Evolutionary conservation across 2,888 invertebrate species (phyloP).

Genomic region (Chymomyza amoena): DNA sequence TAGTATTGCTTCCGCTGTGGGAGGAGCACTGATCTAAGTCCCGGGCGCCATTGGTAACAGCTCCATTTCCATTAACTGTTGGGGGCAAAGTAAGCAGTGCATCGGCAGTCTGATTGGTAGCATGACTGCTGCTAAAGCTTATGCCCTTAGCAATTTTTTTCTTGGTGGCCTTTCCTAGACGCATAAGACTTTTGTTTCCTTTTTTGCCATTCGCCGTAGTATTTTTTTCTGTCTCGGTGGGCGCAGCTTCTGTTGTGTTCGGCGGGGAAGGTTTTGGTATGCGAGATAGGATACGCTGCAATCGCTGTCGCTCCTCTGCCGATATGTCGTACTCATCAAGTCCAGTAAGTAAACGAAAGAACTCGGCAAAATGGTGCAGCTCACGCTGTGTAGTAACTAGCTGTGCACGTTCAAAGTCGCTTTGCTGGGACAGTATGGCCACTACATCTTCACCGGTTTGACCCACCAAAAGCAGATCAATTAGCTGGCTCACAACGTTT

Average conservation of each 20-base stretch:
- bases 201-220: slow-evolving; percentile 38
- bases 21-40: slow-evolving; percentile 55
- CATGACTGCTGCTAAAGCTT: slow-evolving; percentile 61
- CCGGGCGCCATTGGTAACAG: slow-evolving; percentile 36
- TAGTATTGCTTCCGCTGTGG: slow-evolving; percentile 63
- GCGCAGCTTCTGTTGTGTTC: slow-evolving; percentile 27
- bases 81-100: not conserved
- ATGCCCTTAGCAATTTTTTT: slow-evolving; percentile 77
- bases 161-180: slow-evolving; percentile 77
- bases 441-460: slow-evolving; percentile 78
- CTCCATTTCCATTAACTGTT: not conserved
- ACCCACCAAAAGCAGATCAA: slow-evolving; percentile 84
- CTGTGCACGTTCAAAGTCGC: slow-evolving; percentile 83
- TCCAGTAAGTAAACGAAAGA: slow-evolving; percentile 80
- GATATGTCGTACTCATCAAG: slow-evolving; percentile 73
- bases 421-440: slow-evolving; percentile 78
- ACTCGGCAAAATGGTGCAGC: slow-evolving; percentile 82
- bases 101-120: not conserved
- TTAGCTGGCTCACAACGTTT: slow-evolving; percentile 87
- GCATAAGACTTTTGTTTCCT: slow-evolving; percentile 69
- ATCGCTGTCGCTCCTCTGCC: slow-evolving; percentile 78
- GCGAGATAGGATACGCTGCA: slow-evolving; percentile 79
- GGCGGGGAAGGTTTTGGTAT: slow-evolving; percentile 73
- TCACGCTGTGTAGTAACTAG: slow-evolving; percentile 85
- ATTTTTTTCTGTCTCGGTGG: slow-evolving; percentile 1